Evolutionary conservation across 23 tunicate genomes (phyloP).

Genomic region (Oikopleura vanhoeffeni): DNA sequence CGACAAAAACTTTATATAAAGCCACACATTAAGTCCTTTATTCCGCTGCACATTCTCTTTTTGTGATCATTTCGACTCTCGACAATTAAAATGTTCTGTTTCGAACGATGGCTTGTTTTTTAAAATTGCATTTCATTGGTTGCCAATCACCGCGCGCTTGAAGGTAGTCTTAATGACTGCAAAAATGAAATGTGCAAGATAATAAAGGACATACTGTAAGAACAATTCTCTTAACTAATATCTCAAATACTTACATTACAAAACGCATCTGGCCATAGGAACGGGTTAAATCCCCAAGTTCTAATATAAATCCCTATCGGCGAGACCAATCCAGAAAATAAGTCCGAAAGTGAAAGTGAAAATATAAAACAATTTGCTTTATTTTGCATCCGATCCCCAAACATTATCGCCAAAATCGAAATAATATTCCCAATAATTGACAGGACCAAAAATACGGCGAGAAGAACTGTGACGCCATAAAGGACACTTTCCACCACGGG

Average conservation of each 20-base stretch:
- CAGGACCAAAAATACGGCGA: not conserved
- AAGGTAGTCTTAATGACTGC: too few relatives aligned
- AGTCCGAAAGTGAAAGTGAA: not conserved
- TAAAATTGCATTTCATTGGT: too few relatives aligned
- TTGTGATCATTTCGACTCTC: too few relatives aligned
- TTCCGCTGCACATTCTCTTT: too few relatives aligned
- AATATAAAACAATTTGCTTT: constrained; percentile 9
- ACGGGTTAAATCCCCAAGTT: not conserved
- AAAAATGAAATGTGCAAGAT: too few relatives aligned
- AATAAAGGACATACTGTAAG: too few relatives aligned
- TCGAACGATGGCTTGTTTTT: too few relatives aligned
- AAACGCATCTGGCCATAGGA: not conserved
- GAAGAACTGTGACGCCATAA: not conserved
- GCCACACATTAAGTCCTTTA: too few relatives aligned
- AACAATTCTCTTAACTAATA: too few relatives aligned
- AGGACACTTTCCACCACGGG: not conserved
- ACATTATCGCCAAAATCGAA: not conserved
- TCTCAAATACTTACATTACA: not conserved
- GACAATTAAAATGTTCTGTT: too few relatives aligned
- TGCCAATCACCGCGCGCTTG: too few relatives aligned
- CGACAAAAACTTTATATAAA: too few relatives aligned
- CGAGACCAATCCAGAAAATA: not conserved
- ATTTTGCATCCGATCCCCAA: constrained; percentile 5
- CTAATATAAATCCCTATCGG: not conserved
- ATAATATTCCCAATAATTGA: constrained; percentile 1